phyloP scores from a whole-genome alignment of 2,888 invertebrate genomes.

The Cantharis flavilabris region DNA sequence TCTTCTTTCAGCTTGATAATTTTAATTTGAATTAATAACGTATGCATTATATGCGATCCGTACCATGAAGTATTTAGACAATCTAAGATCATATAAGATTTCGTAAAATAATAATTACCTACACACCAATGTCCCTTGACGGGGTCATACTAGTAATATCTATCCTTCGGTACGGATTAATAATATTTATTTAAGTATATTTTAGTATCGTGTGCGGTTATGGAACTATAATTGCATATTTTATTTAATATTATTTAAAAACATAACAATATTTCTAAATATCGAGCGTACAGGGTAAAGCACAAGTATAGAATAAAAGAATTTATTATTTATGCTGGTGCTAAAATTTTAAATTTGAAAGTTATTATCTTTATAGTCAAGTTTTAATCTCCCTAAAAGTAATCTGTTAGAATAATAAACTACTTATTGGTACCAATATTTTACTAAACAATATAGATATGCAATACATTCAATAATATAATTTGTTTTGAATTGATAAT shows the following conservation, averaged over 20 bases:
- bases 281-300: neutral
- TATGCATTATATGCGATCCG: neutral
- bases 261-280: neutral
- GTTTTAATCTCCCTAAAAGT: neutral
- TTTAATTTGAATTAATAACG: neutral
- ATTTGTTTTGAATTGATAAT: neutral
- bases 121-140: neutral
- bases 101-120: neutral
- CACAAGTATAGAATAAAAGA: neutral
- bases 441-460: neutral
- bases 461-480: neutral
- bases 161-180: neutral
- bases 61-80: neutral
- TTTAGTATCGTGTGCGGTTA: neutral
- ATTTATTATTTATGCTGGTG: neutral
- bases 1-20: constrained; percentile 16
- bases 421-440: neutral
- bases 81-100: neutral
- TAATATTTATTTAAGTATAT: neutral
- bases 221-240: neutral
- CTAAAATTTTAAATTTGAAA: neutral
- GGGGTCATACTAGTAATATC: neutral
- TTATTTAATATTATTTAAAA: neutral
- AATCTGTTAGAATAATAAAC: neutral
- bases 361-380: neutral